phyloP scores from a whole-genome alignment of 2,113 vertebrate genomes.

The Martes martes region DNA sequence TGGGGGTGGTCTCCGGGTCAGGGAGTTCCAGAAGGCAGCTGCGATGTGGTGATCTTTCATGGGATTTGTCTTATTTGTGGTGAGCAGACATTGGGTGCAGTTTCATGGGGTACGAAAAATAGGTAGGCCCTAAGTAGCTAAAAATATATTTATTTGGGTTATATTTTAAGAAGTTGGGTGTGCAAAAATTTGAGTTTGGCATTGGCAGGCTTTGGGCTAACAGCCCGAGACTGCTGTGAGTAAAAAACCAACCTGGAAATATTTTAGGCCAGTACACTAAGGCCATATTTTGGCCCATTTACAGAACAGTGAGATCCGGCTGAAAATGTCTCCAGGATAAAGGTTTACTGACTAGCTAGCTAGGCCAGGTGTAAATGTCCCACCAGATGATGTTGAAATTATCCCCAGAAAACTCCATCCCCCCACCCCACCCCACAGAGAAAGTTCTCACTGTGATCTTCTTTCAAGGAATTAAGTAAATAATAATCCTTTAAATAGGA shows the following conservation, averaged over 20 bases:
- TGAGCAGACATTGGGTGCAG: not conserved
- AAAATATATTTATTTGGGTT: not conserved
- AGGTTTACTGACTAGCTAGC: not conserved
- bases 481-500: not conserved
- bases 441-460: constrained; percentile 38
- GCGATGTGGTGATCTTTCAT: not conserved
- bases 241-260: not conserved
- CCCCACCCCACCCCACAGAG: not conserved
- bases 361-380: not conserved
- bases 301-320: not conserved
- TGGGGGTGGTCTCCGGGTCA: not conserved
- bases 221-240: not conserved
- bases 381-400: not conserved
- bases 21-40: not conserved
- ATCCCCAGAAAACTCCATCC: not conserved
- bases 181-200: not conserved
- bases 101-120: not conserved
- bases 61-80: not conserved
- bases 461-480: constrained; percentile 51
- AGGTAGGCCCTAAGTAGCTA: not conserved
- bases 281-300: not conserved
- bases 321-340: fast-evolving
- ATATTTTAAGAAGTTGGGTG: not conserved
- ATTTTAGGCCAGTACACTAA: not conserved
- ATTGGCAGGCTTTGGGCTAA: not conserved